Evolutionary conservation across 2,113 vertebrate species (phyloP).

Genomic region (Lasiurus cinereus): DNA sequence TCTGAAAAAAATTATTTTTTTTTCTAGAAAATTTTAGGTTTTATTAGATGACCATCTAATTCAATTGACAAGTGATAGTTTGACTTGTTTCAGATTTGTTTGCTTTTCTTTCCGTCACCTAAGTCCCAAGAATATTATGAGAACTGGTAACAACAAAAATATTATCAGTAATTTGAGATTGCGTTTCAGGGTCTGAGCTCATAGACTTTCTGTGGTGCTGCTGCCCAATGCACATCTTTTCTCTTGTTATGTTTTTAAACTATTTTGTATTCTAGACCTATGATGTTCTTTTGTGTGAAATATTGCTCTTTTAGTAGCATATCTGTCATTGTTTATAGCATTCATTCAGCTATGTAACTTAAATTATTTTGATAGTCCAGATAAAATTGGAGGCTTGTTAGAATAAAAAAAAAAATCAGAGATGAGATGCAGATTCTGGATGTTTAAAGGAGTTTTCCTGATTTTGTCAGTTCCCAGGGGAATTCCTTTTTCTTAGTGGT

Average conservation of each 20-base stretch:
- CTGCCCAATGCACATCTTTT: slow-evolving; percentile 48
- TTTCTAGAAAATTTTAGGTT: background rate
- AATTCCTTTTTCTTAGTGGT: slow-evolving; percentile 12
- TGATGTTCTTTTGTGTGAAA: slow-evolving; percentile 43
- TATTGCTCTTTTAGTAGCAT: background rate
- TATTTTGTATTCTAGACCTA: slow-evolving; percentile 64
- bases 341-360: background rate
- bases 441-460: background rate
- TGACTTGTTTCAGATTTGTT: background rate
- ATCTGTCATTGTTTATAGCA: background rate
- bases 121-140: background rate
- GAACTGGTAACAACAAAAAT: background rate
- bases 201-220: background rate
- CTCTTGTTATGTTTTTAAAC: background rate
- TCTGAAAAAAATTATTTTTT: background rate
- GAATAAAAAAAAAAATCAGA: background rate
- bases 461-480: background rate
- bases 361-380: background rate
- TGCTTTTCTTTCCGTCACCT: background rate
- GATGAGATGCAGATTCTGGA: background rate
- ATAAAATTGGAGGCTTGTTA: background rate
- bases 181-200: background rate
- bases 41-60: background rate
- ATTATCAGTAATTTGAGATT: background rate
- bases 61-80: background rate